Percentiles rank a stretch among this genome's conserved stretches.
Evolutionary conservation across 2,113 vertebrate species (phyloP).

Genomic region (Notiomystis cincta): DNA sequence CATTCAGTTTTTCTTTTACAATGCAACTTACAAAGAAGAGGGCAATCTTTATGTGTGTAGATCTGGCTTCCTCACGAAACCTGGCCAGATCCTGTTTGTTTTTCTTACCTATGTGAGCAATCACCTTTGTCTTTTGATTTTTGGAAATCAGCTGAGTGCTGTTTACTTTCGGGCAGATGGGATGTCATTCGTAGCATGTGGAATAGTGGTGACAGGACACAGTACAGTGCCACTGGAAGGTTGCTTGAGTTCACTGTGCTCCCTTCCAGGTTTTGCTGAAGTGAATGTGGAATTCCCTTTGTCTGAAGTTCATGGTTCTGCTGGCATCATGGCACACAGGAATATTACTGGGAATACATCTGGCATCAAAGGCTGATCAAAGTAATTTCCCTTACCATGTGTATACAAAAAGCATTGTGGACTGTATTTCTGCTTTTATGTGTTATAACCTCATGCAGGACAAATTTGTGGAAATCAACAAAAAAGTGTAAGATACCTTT

Average conservation of each 20-base stretch:
- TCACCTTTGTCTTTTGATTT: not conserved
- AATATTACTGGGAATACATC: not conserved
- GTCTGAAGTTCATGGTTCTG: not conserved
- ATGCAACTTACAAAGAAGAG: not conserved
- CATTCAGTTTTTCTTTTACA: not conserved
- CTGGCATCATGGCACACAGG: not conserved
- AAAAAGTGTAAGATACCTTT: not conserved
- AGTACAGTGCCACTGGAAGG: not conserved
- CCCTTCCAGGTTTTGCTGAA: not conserved
- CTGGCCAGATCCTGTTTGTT: not conserved
- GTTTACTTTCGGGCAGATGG: not conserved
- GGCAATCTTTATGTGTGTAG: not conserved
- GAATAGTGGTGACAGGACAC: not conserved
- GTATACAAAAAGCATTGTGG: not conserved
- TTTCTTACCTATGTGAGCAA: not conserved
- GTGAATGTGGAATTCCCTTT: not conserved
- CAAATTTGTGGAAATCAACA: not conserved
- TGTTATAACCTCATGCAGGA: not conserved
- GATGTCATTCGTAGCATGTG: fast-evolving
- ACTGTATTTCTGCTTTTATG: not conserved
- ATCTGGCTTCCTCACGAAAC: not conserved
- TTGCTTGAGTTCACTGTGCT: not conserved
- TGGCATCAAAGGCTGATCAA: not conserved
- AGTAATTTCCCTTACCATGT: not conserved
- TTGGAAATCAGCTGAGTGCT: not conserved